A percentile compares a stretch with the other conserved stretches of the same genome.
phyloP scores from a whole-genome alignment of 2,797 vertebrate species.

The Paguma larvata region DNA sequence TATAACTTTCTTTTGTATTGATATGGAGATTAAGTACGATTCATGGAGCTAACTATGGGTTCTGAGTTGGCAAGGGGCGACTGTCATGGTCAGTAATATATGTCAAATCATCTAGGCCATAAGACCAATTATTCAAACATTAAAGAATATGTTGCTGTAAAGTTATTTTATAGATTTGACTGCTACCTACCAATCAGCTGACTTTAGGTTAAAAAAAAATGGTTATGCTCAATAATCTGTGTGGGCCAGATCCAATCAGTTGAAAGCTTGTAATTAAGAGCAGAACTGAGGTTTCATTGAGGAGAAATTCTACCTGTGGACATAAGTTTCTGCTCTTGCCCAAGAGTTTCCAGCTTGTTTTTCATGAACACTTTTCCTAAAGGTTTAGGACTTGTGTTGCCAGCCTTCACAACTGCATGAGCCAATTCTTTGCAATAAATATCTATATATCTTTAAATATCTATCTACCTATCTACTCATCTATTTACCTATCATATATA shows the following conservation, averaged over 20 bases:
- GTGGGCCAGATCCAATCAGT: not conserved
- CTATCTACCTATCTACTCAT: not conserved
- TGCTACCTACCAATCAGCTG: not conserved
- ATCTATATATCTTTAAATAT: not conserved
- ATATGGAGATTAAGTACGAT: not conserved
- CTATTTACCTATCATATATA: not conserved
- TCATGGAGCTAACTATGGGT: not conserved
- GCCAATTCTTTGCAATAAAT: not conserved
- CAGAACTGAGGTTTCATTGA: not conserved
- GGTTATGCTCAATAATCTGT: not conserved
- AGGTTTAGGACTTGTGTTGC: not conserved
- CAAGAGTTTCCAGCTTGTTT: not conserved
- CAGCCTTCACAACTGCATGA: not conserved
- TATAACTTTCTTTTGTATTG: not conserved
- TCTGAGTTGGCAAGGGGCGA: not conserved
- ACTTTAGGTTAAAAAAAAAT: not conserved
- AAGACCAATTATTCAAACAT: not conserved
- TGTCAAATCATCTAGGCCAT: not conserved
- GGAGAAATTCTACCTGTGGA: not conserved
- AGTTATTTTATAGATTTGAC: not conserved
- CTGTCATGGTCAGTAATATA: not conserved
- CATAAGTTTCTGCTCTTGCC: not conserved
- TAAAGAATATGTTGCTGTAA: not conserved
- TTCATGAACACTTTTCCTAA: not conserved
- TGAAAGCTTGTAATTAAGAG: not conserved